A percentile compares a stretch with the other conserved stretches of the same genome.
phyloP scores from a whole-genome alignment of 2,113 vertebrate species.

The Fulmarus glacialis region DNA sequence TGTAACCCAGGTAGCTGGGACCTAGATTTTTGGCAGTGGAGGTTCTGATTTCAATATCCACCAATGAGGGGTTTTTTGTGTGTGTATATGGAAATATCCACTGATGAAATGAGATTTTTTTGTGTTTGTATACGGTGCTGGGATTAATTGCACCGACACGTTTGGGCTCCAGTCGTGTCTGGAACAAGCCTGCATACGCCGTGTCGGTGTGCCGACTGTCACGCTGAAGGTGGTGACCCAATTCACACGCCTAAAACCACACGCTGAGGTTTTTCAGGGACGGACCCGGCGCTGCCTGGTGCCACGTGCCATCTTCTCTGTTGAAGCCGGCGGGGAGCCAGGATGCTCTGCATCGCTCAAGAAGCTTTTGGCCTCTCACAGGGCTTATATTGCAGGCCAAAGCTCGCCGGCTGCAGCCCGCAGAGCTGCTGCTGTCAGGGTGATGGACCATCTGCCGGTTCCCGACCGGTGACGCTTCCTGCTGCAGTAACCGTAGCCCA shows the following conservation, averaged over 20 bases:
- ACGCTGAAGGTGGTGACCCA: rapidly evolving
- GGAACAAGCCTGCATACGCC: background rate
- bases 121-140: background rate
- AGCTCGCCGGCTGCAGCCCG: background rate
- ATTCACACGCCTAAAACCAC: background rate
- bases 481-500: background rate
- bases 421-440: slow-evolving; percentile 2
- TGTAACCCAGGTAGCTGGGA: rapidly evolving
- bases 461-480: background rate
- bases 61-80: too few species aligned
- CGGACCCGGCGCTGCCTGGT: rapidly evolving
- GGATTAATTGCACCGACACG: rapidly evolving
- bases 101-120: background rate
- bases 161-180: background rate
- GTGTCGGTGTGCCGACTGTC: rapidly evolving
- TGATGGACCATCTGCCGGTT: background rate
- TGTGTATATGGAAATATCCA: background rate
- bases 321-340: background rate
- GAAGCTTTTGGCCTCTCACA: background rate
- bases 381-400: background rate
- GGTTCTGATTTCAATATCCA: background rate
- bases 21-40: background rate
- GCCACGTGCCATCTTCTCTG: background rate
- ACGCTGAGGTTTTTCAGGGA: background rate
- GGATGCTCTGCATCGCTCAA: background rate